These are phyloP conservation scores for Poecilia picta DNA, from an alignment of 2,797 vertebrate genomes.

Conservation along the genomic window DNA sequence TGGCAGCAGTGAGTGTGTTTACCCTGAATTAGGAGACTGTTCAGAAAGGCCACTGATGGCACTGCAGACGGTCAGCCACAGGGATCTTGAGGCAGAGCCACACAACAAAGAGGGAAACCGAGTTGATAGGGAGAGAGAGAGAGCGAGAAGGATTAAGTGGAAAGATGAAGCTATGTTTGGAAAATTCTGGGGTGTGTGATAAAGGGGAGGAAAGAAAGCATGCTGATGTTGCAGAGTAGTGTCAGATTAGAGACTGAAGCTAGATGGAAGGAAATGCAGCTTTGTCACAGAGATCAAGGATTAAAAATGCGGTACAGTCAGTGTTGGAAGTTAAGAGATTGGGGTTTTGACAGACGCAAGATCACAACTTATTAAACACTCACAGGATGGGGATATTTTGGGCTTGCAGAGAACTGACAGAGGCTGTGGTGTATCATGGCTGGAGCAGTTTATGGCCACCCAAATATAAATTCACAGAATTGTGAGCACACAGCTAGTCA, in stretches of 20 bases:
- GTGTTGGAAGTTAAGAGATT: slow-evolving; percentile 10
- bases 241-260: slow-evolving; percentile 15
- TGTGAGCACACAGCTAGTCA: not conserved
- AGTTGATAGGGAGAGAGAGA: slow-evolving; percentile 7
- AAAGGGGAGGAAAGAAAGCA: slow-evolving; percentile 24
- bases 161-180: slow-evolving; percentile 34
- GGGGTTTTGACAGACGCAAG: slow-evolving; percentile 6
- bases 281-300: slow-evolving; percentile 6
- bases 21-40: slow-evolving; percentile 33
- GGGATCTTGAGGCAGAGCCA: slow-evolving; percentile 35
- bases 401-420: slow-evolving; percentile 32
- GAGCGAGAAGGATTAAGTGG: slow-evolving; percentile 26
- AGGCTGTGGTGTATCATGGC: slow-evolving; percentile 15
- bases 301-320: slow-evolving; percentile 14
- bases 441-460: slow-evolving; percentile 16
- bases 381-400: slow-evolving; percentile 53
- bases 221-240: slow-evolving; percentile 26
- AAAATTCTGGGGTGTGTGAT: slow-evolving; percentile 36
- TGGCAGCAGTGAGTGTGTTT: slow-evolving; percentile 66
- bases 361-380: slow-evolving; percentile 64
- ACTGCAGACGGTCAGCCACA: slow-evolving; percentile 45
- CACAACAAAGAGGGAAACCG: slow-evolving; percentile 17
- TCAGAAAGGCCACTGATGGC: slow-evolving; percentile 45
- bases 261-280: slow-evolving; percentile 14
- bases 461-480: not conserved